Conservation (phyloP, 1,140 invertebrate species). For the Pomacea maculata region DNA sequence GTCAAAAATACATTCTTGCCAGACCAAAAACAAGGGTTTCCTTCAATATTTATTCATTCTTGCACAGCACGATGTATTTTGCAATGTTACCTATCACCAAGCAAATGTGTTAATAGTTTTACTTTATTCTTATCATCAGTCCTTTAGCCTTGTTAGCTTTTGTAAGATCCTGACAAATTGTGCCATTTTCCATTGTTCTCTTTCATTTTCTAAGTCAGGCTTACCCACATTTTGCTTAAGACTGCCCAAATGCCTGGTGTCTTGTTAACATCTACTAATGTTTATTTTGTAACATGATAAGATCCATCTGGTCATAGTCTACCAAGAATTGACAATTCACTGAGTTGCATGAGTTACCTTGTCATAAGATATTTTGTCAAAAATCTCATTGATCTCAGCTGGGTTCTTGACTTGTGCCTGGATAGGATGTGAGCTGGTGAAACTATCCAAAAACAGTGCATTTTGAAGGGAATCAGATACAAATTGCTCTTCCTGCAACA, state of each 20-base stretch:
- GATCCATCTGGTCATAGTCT: not conserved
- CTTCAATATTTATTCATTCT: too few relatives aligned
- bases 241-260: not conserved
- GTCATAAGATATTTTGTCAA: slow-evolving; percentile 91
- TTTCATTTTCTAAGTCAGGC: not conserved
- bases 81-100: too few relatives aligned
- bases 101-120: too few relatives aligned
- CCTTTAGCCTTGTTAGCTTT: too few relatives aligned
- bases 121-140: too few relatives aligned
- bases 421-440: slow-evolving; percentile 85
- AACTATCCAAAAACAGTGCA: slow-evolving; percentile 83
- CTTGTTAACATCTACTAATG: too few relatives aligned
- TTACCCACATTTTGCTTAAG: not conserved
- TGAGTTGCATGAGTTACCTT: slow-evolving; percentile 72
- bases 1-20: too few relatives aligned
- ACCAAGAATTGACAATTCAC: not conserved
- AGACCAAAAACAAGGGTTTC: too few relatives aligned
- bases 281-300: not conserved
- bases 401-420: slow-evolving; percentile 86
- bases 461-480: slow-evolving; percentile 82
- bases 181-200: too few relatives aligned
- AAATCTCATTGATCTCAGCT: slow-evolving; percentile 91
- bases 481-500: slow-evolving; percentile 73
- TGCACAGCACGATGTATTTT: too few relatives aligned
- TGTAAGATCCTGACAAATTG: too few relatives aligned